These are phyloP conservation scores for Scotopteryx bipunctaria DNA, from an alignment of 2,888 invertebrate genomes.

Conservation along the genomic window DNA sequence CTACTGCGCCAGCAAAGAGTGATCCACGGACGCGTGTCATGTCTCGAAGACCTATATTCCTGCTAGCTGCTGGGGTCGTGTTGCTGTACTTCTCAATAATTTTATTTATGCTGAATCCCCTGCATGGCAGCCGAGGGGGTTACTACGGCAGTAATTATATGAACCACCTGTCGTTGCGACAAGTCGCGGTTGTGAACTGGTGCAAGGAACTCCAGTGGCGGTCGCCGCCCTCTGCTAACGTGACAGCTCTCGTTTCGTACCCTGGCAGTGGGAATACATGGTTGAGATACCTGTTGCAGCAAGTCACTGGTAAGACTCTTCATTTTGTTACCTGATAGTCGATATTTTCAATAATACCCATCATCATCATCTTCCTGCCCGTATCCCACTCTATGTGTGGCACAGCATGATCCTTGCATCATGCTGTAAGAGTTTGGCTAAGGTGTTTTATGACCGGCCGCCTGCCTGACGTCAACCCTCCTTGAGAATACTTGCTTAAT, in stretches of 20 bases:
- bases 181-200: slow-evolving; percentile 72
- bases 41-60: slow-evolving; percentile 67
- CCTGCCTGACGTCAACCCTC: too few species aligned
- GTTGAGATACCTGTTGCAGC: slow-evolving; percentile 90
- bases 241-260: slow-evolving; percentile 88
- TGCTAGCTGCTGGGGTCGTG: slow-evolving; percentile 63
- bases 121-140: slow-evolving; percentile 54
- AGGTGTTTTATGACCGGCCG: too few species aligned
- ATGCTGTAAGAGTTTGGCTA: too few species aligned
- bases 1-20: slow-evolving; percentile 2
- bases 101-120: slow-evolving; percentile 67
- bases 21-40: slow-evolving; percentile 42
- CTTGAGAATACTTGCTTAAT: too few species aligned
- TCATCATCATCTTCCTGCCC: too few species aligned
- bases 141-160: slow-evolving; percentile 58
- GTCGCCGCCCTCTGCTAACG: slow-evolving; percentile 71
- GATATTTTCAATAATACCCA: too few species aligned
- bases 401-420: too few species aligned
- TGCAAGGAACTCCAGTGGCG: slow-evolving; percentile 76
- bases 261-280: slow-evolving; percentile 95
- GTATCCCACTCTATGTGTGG: too few species aligned
- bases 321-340: too few species aligned
- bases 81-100: slow-evolving; percentile 72
- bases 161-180: slow-evolving; percentile 58
- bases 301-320: slow-evolving; percentile 85